Base-by-base conservation (phyloP, 1,140 invertebrate species). In the Cephus cinctus region DNA sequence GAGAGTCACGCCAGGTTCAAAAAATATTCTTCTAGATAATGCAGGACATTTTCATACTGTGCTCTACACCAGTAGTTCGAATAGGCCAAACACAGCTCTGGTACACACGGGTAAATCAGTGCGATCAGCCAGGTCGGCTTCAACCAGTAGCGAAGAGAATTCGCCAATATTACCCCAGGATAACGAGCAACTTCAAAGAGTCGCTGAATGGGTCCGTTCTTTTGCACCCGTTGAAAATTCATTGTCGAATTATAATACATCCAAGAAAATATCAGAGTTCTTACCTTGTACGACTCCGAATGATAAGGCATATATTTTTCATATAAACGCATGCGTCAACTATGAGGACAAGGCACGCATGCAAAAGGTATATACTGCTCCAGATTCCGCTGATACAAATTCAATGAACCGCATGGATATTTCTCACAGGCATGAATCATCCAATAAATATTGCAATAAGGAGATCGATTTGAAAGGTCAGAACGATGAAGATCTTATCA, bases 21-120 rank as follows among this genome's bases (percentile, higher is more conserved):
- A 86, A 59, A 90, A 90, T 64, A 88, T 90, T 56, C 67, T 90
- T 1, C 65, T 90, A 6, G 87, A 89, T 65, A 90, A 88, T 60
- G 83, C 83, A 14, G 83, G 85, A 42, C 82, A 83, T 22, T 83
- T 82, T 57, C 74, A 80, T 42, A 80, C 85, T 1, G 81, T 88
- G 11, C 73, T 88, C 32, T 88, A 87, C 54, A 84, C 82, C 36
- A 72, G 53, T 20, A 54, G 63, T 0, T 54, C 35, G 11, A 57
- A 59, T 14, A 43, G 55, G 12, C 63, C 65, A 3, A 73, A 60
- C 14, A 69, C 74, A 3, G 71, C 72, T n/a, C 43, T 76, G 12
- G 75, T 77, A 0, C 76, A 77, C 20, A 36, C 47, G 8, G 52
- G 54, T 2, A 69, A 68, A 16, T 53, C 50, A 14, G 25, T 56